These are phyloP conservation scores for Drosophila longiperda DNA, from an alignment of 2,888 invertebrate species.

Conservation along the genomic window DNA sequence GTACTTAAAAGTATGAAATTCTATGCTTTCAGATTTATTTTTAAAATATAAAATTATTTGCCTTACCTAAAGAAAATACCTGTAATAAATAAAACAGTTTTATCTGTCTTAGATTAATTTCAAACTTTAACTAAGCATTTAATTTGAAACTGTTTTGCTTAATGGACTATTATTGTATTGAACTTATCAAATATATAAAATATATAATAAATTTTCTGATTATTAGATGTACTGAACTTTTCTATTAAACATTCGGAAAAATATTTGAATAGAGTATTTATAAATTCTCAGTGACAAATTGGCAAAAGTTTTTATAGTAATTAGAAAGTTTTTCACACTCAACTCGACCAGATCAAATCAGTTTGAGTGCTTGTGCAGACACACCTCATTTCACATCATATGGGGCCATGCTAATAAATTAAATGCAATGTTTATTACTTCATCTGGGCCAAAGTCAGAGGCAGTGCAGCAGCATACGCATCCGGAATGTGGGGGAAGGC, in stretches of 20 bases:
- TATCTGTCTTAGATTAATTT: not conserved
- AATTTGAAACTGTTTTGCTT: not conserved
- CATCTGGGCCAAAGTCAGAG: slow-evolving; percentile 49
- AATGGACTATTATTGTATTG: not conserved
- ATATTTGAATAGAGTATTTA: not conserved
- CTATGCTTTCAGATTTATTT: not conserved
- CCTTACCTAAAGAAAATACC: not conserved
- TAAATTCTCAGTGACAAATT: not conserved
- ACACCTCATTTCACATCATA: slow-evolving; percentile 38
- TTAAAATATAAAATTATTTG: not conserved
- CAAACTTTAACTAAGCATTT: not conserved
- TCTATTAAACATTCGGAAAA: not conserved
- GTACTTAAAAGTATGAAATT: too few species aligned
- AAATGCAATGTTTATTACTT: slow-evolving; percentile 77
- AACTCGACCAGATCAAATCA: slow-evolving; percentile 28
- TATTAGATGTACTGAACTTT: not conserved
- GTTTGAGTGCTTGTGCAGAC: slow-evolving; percentile 40
- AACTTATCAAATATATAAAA: not conserved
- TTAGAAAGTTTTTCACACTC: slow-evolving; percentile 7
- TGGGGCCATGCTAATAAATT: slow-evolving; percentile 61
- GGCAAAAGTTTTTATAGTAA: slow-evolving; percentile 5
- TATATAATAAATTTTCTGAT: not conserved
- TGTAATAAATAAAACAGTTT: not conserved
- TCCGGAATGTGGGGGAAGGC: slow-evolving; percentile 1
- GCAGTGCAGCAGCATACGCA: slow-evolving; percentile 29